Evolutionary conservation across 2,113 vertebrate species (phyloP).

Genomic region (Crocuta crocuta): DNA sequence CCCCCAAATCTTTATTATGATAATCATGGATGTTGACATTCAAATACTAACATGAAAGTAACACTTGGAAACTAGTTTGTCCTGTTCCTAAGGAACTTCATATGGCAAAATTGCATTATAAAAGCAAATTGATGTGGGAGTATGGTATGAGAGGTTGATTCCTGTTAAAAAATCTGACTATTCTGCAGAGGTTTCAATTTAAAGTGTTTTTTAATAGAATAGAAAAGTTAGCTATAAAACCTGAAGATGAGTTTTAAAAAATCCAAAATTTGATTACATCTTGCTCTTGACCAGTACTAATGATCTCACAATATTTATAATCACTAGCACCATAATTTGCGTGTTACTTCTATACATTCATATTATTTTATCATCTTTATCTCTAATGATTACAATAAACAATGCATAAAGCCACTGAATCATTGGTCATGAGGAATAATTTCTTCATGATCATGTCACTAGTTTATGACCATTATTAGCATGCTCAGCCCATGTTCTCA

Average conservation of each 20-base stretch:
- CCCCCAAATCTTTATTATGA: not conserved
- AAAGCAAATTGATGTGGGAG: not conserved
- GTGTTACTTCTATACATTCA: not conserved
- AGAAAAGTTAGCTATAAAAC: not conserved
- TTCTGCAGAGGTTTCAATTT: not conserved
- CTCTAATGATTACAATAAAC: not conserved
- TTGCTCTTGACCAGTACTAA: not conserved
- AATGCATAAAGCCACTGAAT: not conserved
- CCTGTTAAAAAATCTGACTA: not conserved
- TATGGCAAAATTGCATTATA: not conserved
- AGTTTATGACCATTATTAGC: not conserved
- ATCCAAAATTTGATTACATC: not conserved
- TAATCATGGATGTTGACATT: not conserved
- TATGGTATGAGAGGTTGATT: not conserved
- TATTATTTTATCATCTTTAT: not conserved
- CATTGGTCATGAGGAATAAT: not conserved
- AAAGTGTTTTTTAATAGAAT: not conserved
- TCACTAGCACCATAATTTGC: not conserved
- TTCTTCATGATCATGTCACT: not conserved
- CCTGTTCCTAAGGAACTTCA: not conserved
- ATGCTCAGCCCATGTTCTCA: not conserved
- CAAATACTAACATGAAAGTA: not conserved
- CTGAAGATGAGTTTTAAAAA: not conserved
- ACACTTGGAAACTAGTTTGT: not conserved
- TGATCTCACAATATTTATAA: not conserved